Evolutionary conservation across 1,140 invertebrate species (phyloP), one percentile per base, ranked within the genome.

Genomic region (Drosophila pruinosa): DNA sequence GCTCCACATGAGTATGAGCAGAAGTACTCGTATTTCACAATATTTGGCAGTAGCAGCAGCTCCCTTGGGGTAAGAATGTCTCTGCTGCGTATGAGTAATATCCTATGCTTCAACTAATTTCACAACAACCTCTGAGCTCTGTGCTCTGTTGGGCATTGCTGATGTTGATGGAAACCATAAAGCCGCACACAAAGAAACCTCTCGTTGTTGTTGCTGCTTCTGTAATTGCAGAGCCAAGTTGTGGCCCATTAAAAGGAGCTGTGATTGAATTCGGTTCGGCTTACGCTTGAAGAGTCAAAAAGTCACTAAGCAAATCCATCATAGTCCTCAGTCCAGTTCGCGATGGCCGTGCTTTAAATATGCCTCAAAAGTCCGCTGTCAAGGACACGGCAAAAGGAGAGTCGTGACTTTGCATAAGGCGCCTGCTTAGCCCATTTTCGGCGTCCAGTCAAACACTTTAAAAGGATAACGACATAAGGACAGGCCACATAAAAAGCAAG

Each of bases 241-340:
- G 52, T 14, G 68, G 31, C 15, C 14, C 47, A 67, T 58, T 67
- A 72, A 72, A 53, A 72, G 69, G 17, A 36, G 70, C 77, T 68
- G 36, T 81, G 81, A 86, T 85, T 85, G 81, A 86, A 86, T 85
- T 85, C 74, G 64, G 65, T 86, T 85, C 74, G 61, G 73, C 81
- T 85, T 85, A 86, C 81, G 81, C 81, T 74, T 58, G 69, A 86
- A 74, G 70, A 74, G 69, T 80, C 78, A 76, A 34, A 72, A 72
- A 80, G 48, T 73, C 62, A 64, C 45, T 24, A 36, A 28, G 53
- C 78, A 75, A 75, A 80, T 76, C 68, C 78, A 81, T 76, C 78
- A 64, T 59, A 61, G 10, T 53, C 41, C 58, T 22, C 31, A 24
- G 24, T 68, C 53, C 68, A 41, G 58, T 28, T 34, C 10, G 4